These are phyloP conservation scores for Propithecus deckenii DNA, from an alignment of 2,797 vertebrate species.

Conservation along the genomic window DNA sequence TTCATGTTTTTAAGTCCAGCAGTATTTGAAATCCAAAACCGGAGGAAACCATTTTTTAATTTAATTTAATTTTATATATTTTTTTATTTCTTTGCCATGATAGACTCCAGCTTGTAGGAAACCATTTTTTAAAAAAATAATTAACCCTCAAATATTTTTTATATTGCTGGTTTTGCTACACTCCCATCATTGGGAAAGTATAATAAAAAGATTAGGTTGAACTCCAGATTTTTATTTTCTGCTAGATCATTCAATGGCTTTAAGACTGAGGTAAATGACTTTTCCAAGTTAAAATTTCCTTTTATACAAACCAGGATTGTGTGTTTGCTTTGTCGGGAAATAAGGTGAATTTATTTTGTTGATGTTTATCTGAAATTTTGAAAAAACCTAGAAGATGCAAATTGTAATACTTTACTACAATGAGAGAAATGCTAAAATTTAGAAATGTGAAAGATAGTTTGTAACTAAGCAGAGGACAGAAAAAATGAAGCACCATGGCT, in stretches of 20 bases:
- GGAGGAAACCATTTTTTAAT: not conserved
- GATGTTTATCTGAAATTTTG: conserved; percentile 2
- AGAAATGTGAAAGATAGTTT: not conserved
- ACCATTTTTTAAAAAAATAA: too few species aligned
- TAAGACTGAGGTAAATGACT: not conserved
- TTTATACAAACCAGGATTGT: not conserved
- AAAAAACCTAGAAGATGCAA: not conserved
- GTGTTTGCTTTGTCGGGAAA: not conserved
- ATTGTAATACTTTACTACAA: not conserved
- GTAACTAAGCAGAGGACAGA: not conserved
- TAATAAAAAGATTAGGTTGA: not conserved
- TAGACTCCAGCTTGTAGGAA: not conserved
- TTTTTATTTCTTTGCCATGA: too few species aligned
- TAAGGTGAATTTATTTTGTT: not conserved
- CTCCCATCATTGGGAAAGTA: not conserved
- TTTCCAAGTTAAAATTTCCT: not conserved
- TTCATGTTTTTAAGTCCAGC: not conserved
- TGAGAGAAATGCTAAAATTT: not conserved
- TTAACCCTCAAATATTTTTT: not conserved
- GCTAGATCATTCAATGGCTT: not conserved
- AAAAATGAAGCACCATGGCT: not conserved
- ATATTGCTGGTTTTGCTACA: not conserved
- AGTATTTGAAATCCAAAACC: not conserved
- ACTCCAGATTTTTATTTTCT: not conserved
- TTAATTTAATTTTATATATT: too few species aligned